Base-by-base conservation (phyloP, 2,113 vertebrate genomes). In the Equus przewalskii region DNA sequence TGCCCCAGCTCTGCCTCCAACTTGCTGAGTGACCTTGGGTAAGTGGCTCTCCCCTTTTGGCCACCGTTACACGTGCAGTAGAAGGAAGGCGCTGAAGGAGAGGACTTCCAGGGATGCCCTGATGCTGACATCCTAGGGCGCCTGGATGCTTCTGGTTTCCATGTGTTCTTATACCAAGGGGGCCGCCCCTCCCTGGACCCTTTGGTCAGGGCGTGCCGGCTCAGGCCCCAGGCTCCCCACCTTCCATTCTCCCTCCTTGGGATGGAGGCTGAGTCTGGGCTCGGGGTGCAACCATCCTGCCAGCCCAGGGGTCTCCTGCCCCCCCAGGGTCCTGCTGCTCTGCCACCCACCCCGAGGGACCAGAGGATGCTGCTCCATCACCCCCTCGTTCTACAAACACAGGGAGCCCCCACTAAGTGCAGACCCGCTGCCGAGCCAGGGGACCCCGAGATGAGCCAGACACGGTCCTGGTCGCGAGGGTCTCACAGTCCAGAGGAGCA, bases 81-180 rank as follows among this genome's bases (percentile, higher is more conserved):
- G n/a, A 64, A 62, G 41, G n/a, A 51, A 26, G 26, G 16, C 3
- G 0, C 30, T 19, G 14, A 24, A 28, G 11, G 22, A 69, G 13
- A 11, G 6, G 30, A 14, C 49, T 24, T 24, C 69, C 6, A 10
- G 24, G 60, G 24, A 14, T 16, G 10, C 9, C 36, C n/a, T 15
- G 6, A 56, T 9, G 49, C 22, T 9, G 18, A n/a, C 58, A 58
- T 2, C 30, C 26, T 3, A 41, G 54, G 16, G 12, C 1, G 3
- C 21, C 19, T 16, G 1, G 7, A 30, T 24, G 5, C 3, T 60
- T 44, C 4, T 5, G 72, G 65, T 30, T 44, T 69, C 33, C 13
- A 41, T 1, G 0, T 3, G 4, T 22, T 24, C 92, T 21, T 51
- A 69, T 0, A 30, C 18, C 16, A 9, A 0, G 1, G 89, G 8